phyloP scores from a whole-genome alignment of 2,888 invertebrate species.

The Ormia ochracea region DNA sequence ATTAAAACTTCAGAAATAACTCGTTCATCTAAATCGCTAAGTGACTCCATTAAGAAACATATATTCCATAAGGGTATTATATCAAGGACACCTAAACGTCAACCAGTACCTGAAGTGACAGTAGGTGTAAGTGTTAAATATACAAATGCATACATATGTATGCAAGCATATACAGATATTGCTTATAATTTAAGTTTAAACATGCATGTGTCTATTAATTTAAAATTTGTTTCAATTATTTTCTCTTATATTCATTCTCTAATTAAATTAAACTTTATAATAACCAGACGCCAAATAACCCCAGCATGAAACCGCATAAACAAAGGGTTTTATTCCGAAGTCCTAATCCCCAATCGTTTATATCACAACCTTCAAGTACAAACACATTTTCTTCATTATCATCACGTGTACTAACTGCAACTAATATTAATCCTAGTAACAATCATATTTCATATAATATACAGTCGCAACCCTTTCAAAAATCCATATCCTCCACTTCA shows the following conservation, averaged over 20 bases:
- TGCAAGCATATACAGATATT: no score
- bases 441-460: constrained; percentile 59
- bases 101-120: constrained; percentile 55
- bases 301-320: constrained; percentile 71
- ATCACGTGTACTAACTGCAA: constrained; percentile 33
- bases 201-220: neutral
- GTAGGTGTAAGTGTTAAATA: constrained; percentile 30
- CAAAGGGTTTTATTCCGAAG: constrained; percentile 75
- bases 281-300: constrained; percentile 73
- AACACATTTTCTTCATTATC: constrained; percentile 54
- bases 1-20: constrained; percentile 79
- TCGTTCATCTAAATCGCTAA: constrained; percentile 80
- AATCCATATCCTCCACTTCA: constrained; percentile 75
- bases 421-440: constrained; percentile 53
- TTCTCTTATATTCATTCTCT: neutral
- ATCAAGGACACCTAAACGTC: constrained; percentile 75
- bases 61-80: constrained; percentile 86
- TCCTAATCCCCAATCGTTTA: constrained; percentile 66
- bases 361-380: constrained; percentile 25
- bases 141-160: neutral
- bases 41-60: constrained; percentile 90
- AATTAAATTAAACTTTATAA: neutral
- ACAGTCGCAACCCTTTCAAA: constrained; percentile 70
- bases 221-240: neutral
- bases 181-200: neutral